phyloP scores from a whole-genome alignment of 2,888 invertebrate genomes.

The Strigamia transsilvanica region DNA sequence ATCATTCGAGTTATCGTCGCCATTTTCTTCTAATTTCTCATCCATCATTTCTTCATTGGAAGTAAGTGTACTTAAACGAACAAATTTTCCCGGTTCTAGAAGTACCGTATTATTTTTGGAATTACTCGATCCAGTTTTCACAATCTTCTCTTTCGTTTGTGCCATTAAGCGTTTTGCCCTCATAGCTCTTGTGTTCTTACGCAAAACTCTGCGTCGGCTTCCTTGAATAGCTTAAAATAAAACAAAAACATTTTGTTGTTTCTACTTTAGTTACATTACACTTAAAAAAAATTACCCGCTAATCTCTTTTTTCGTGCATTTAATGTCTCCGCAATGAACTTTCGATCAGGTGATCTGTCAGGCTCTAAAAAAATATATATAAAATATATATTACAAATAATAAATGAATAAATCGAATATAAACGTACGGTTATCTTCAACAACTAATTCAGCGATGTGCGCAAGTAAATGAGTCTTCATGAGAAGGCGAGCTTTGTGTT shows the following conservation, averaged over 20 bases:
- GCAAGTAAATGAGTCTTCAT: constrained; percentile 67
- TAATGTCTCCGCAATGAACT: constrained; percentile 63
- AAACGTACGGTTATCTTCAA: constrained; percentile 60
- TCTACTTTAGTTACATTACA: too few relatives aligned
- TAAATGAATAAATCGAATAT: constrained; percentile 6
- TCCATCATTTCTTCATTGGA: constrained; percentile 55
- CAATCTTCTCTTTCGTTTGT: neutral
- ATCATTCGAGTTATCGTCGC: neutral
- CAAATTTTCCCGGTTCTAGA: neutral
- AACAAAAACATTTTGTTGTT: neutral
- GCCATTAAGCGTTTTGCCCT: constrained; percentile 42
- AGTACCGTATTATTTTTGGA: neutral
- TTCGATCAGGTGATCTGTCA: constrained; percentile 15
- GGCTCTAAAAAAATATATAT: constrained; percentile 19
- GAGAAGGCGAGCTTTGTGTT: constrained; percentile 67
- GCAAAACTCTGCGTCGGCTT: constrained; percentile 1
- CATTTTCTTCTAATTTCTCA: constrained; percentile 52
- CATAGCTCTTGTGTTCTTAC: constrained; percentile 26
- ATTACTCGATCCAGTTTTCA: neutral
- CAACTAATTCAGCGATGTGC: constrained; percentile 64
- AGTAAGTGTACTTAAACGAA: constrained; percentile 39
- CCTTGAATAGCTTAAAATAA: constrained; percentile 20
- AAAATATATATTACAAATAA: neutral
- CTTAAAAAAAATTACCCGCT: constrained; percentile 56
- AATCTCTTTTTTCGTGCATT: constrained; percentile 61